Percentiles rank a stretch among this genome's conserved stretches.
Conservation (phyloP, 2,888 invertebrate species). For the Mythimna impura region DNA sequence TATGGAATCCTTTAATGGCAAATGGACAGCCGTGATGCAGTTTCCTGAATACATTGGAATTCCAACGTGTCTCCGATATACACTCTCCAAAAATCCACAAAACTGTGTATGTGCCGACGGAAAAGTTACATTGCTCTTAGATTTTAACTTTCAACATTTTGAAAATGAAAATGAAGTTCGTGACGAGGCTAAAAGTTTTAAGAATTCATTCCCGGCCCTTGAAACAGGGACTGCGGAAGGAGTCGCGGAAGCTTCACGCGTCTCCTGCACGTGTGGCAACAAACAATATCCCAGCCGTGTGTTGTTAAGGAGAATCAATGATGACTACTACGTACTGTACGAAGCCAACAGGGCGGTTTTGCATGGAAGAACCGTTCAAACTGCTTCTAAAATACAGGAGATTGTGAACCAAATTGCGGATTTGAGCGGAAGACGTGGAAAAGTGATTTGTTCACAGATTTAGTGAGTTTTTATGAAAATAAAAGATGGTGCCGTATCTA, state of each 20-base stretch:
- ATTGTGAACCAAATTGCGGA: background rate
- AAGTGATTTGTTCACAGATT: background rate
- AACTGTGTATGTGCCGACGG: slow-evolving; percentile 13
- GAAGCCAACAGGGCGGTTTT: background rate
- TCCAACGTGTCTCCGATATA: background rate
- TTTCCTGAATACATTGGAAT: background rate
- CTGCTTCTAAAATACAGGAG: slow-evolving; percentile 4
- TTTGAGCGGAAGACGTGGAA: background rate
- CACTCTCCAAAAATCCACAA: background rate
- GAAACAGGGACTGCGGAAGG: slow-evolving; percentile 6
- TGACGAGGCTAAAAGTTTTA: accelerated
- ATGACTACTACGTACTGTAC: slow-evolving; percentile 10
- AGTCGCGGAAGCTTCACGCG: background rate
- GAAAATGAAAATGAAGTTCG: accelerated
- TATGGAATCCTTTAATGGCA: background rate
- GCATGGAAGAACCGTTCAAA: slow-evolving; percentile 13
- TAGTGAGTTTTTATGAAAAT: background rate
- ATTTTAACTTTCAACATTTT: background rate
- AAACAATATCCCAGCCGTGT: accelerated
- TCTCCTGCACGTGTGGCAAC: background rate
- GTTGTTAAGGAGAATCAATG: slow-evolving; percentile 7
- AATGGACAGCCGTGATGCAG: background rate
- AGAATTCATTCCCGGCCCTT: slow-evolving; percentile 1
- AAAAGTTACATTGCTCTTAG: background rate
- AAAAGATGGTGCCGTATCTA: background rate